Base-by-base conservation (phyloP, 2,888 invertebrate species). In the Lasius platythorax region DNA sequence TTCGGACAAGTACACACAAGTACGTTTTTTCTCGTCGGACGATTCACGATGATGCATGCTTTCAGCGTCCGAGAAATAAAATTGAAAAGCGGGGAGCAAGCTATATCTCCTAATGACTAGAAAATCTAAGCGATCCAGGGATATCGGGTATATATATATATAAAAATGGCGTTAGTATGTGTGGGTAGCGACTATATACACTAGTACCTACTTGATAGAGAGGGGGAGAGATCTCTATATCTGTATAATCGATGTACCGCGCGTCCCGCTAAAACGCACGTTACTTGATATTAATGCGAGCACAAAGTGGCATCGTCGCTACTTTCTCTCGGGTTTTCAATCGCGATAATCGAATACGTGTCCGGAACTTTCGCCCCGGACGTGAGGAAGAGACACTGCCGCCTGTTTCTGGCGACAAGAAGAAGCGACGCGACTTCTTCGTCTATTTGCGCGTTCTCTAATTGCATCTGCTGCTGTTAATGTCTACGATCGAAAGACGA, bases 11-110 rank as follows among this genome's bases (percentile, higher is more conserved):
- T 68, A 72, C 46, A 79, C 70, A 70, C 40, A 46, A 15, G 15
- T 46, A 15, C 43, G 3, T 3, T 58, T 70, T 70, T n/a, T 70
- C n/a, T 79, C 64, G 23, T 66, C 3, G 83, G 37, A 72, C 72
- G 70, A 82, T 82, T 84, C 75, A 85, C 78, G 78, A 87, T 37
- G 37, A 4, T 37, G 50, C 90, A 89, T 90, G 90, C 89, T 89
- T 73, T 76, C 46, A 82, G 82, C 86, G 64, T 23, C 72, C 68
- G 40, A 70, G 63, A 53, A 53, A 53, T 61, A 37, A 73, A 37
- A 83, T 82, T 53, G 72, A 89, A 88, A 30, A 12, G 78, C 40
- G 33, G 79, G n/a, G 30, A 37, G 30, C 28, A 40, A 78, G 68
- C 53, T 50, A 28, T 28, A 72, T n/a, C 28, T 81, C 46, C 68